A percentile compares a stretch with the other conserved stretches of the same genome.
phyloP scores from a whole-genome alignment of 2,888 invertebrate genomes.

The Lottia gigantea region DNA sequence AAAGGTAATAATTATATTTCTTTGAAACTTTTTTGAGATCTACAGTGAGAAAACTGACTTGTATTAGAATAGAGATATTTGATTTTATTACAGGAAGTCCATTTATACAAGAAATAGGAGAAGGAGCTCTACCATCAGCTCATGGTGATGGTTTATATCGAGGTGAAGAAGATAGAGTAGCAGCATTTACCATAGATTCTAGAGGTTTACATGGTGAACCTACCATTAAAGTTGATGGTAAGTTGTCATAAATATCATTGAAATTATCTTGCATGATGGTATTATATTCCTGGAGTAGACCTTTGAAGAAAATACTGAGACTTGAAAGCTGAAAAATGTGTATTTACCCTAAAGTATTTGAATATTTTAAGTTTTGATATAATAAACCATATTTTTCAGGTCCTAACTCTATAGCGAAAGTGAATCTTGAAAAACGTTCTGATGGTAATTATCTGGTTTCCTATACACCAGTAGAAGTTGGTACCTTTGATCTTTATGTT shows the following conservation, averaged over 20 bases:
- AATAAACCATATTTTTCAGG: slow-evolving; percentile 67
- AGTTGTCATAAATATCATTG: slow-evolving; percentile 20
- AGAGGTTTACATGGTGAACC: slow-evolving; percentile 71
- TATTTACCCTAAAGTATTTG: too few species aligned
- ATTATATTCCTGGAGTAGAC: too few species aligned
- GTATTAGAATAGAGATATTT: background rate
- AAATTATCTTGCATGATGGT: too few species aligned
- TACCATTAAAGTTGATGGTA: slow-evolving; percentile 70
- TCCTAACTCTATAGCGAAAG: slow-evolving; percentile 74
- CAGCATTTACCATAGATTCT: slow-evolving; percentile 72
- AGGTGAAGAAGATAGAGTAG: slow-evolving; percentile 68
- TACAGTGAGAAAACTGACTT: too few species aligned
- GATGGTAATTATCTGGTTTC: slow-evolving; percentile 85
- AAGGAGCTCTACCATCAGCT: slow-evolving; percentile 74
- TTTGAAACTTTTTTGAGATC: too few species aligned
- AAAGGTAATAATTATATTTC: too few species aligned
- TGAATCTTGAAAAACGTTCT: slow-evolving; percentile 70
- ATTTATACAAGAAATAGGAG: slow-evolving; percentile 68
- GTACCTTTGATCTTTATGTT: slow-evolving; percentile 88
- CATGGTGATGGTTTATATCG: slow-evolving; percentile 73
- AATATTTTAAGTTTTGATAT: too few species aligned
- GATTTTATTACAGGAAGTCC: slow-evolving; percentile 60
- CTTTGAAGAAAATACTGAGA: too few species aligned
- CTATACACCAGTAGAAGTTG: slow-evolving; percentile 91
- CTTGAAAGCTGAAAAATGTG: too few species aligned